phyloP scores from a whole-genome alignment of 2,888 invertebrate genomes.

The Polietes domitor region DNA sequence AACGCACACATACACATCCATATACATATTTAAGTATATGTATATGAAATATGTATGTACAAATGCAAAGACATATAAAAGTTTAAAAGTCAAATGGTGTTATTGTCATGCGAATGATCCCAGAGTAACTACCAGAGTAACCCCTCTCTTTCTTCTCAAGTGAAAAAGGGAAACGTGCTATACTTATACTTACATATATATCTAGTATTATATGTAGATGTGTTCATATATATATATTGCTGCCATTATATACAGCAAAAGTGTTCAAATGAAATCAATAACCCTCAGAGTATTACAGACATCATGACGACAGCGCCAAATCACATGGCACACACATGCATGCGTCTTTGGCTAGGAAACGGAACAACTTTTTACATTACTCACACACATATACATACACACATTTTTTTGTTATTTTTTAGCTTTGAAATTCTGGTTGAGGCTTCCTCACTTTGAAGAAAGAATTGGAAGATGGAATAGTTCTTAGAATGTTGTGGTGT shows the following conservation, averaged over 20 bases:
- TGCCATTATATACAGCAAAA: conserved; percentile 34
- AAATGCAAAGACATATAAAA: conserved; percentile 1
- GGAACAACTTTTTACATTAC: not conserved
- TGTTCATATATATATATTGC: not conserved
- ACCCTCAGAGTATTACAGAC: conserved; percentile 63
- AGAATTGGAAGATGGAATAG: too few relatives aligned
- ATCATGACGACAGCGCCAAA: conserved; percentile 63
- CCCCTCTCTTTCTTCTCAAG: too few relatives aligned
- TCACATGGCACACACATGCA: not conserved
- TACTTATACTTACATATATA: not conserved
- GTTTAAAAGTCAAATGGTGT: conserved; percentile 58
- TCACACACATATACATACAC: not conserved
- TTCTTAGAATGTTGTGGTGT: too few relatives aligned
- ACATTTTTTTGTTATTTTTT: too few relatives aligned
- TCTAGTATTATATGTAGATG: not conserved
- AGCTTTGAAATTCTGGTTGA: too few relatives aligned
- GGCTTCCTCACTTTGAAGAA: too few relatives aligned
- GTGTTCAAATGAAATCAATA: conserved; percentile 66
- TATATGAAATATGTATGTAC: not conserved
- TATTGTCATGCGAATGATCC: conserved; percentile 49
- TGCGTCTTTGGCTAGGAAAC: not conserved
- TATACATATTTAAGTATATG: not conserved
- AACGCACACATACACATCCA: not conserved
- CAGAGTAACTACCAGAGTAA: not conserved
- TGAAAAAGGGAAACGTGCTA: too few relatives aligned